Percentiles rank a stretch among this genome's conserved stretches.
Conservation (phyloP, 2,797 vertebrate species). For the Mionectes olivaceus region DNA sequence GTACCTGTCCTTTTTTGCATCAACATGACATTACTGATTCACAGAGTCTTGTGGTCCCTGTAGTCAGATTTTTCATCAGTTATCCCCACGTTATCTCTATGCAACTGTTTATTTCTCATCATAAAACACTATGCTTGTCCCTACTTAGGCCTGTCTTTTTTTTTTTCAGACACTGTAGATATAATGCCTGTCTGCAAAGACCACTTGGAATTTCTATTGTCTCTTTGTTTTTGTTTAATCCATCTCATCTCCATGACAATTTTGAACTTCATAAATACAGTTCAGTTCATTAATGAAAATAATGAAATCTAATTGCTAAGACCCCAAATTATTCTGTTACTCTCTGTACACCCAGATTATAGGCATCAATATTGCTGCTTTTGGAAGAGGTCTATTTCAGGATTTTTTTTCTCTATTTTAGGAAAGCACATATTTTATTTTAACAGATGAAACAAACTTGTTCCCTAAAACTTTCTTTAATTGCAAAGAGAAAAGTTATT, state of each 20-base stretch:
- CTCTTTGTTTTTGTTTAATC: background rate
- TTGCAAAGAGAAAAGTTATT: background rate
- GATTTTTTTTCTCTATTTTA: background rate
- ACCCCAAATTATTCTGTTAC: background rate
- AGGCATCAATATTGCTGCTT: background rate
- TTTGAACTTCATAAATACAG: background rate
- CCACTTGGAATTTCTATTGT: background rate
- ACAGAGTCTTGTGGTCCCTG: background rate
- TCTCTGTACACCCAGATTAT: background rate
- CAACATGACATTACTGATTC: background rate
- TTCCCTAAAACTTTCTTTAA: background rate
- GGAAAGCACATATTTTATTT: background rate
- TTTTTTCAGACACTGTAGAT: background rate
- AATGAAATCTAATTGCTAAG: background rate
- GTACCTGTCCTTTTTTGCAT: background rate
- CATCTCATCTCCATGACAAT: background rate
- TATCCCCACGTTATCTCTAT: background rate
- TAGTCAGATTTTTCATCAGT: background rate
- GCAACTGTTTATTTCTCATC: background rate
- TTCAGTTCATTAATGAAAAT: background rate
- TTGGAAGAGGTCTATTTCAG: background rate
- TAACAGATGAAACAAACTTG: background rate
- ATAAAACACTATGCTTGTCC: background rate
- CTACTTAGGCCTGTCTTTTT: background rate
- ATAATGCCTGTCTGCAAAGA: background rate